Conservation (phyloP, 92 coral and sea anemone species). For the Umimayanthus kanabou region DNA sequence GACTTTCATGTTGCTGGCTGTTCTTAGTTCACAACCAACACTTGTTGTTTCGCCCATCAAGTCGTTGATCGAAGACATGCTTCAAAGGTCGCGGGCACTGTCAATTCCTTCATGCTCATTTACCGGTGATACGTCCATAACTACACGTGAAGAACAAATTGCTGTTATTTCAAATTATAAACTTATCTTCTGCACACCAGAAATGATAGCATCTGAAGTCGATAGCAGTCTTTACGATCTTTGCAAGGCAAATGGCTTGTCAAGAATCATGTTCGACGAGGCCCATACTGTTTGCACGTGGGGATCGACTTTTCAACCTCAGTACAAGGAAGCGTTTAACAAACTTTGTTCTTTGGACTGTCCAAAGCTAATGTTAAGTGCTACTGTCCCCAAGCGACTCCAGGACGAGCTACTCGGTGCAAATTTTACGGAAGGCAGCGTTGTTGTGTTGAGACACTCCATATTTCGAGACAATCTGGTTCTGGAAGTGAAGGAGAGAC, state of each 20-base stretch:
- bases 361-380: constrained; percentile 48
- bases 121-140: too few relatives aligned
- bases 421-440: background rate
- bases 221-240: too few relatives aligned
- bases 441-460: background rate
- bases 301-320: constrained; percentile 49
- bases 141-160: too few relatives aligned
- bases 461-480: constrained; percentile 10
- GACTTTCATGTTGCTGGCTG: too few relatives aligned
- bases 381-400: constrained; percentile 30
- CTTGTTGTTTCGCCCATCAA: too few relatives aligned
- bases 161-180: too few relatives aligned
- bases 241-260: background rate
- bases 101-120: too few relatives aligned
- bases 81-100: too few relatives aligned
- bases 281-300: constrained; percentile 52
- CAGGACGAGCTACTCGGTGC: background rate
- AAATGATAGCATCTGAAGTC: too few relatives aligned
- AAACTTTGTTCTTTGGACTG: background rate
- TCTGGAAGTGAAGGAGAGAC: background rate
- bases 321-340: constrained; percentile 31
- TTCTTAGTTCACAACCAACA: too few relatives aligned
- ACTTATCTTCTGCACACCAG: too few relatives aligned
- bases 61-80: too few relatives aligned
- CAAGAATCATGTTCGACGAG: constrained; percentile 44